Evolutionary conservation across 1,140 invertebrate genomes (phyloP).

Genomic region (Trichonephila clavata): DNA sequence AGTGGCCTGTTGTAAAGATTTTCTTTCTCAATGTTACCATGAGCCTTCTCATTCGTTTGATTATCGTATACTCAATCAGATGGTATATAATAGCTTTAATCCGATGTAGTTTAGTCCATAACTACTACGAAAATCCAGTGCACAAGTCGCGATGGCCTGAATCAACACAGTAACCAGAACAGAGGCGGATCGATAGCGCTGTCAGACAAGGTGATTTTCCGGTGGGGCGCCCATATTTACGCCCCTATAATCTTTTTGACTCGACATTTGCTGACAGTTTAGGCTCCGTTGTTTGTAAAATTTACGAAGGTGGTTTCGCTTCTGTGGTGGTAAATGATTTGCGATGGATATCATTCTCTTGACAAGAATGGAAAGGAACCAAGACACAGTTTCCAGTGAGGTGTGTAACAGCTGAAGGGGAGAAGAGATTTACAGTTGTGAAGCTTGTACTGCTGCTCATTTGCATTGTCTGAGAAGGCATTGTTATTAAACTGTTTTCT

Average conservation of each 20-base stretch:
- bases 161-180: background rate
- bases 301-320: conserved; percentile 3
- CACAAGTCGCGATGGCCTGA: background rate
- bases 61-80: background rate
- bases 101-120: background rate
- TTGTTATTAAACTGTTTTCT: background rate
- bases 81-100: background rate
- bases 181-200: background rate
- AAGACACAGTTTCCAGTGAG: background rate
- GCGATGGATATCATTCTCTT: background rate
- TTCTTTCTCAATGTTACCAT: background rate
- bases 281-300: background rate
- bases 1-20: background rate
- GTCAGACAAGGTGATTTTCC: conserved; percentile 30
- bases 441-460: background rate
- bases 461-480: background rate
- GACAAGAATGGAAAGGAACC: background rate
- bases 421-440: background rate
- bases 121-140: background rate
- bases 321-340: background rate
- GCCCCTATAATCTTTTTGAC: conserved; percentile 1
- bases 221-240: background rate
- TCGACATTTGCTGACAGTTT: conserved; percentile 13
- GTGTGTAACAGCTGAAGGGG: background rate
- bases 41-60: background rate